A percentile compares a stretch with the other conserved stretches of the same genome.
Evolutionary conservation across 1,140 invertebrate genomes (phyloP).

Genomic region (Megathymus violae): DNA sequence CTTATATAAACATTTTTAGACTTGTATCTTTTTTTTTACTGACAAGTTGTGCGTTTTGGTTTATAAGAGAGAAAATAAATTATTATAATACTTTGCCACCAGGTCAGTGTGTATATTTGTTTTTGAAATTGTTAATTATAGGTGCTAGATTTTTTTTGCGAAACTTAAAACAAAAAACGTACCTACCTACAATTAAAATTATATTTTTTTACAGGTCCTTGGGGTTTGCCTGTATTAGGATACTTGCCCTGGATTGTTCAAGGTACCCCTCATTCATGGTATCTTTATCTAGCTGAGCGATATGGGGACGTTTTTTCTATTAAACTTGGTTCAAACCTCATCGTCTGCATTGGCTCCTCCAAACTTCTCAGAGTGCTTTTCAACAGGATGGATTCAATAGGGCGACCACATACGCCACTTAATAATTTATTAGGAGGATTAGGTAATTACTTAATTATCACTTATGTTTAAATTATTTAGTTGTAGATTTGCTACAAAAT

Average conservation of each 20-base stretch:
- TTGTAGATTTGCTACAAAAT: too few relatives aligned
- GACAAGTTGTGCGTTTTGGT: constrained; percentile 22
- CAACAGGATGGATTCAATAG: constrained; percentile 43
- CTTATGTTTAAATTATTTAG: too few relatives aligned
- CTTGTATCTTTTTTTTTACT: constrained; percentile 7
- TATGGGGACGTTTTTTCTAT: constrained; percentile 50
- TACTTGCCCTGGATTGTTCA: constrained; percentile 43
- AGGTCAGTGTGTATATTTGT: constrained; percentile 37
- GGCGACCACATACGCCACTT: constrained; percentile 46
- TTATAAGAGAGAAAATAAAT: constrained; percentile 30
- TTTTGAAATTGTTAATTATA: too few relatives aligned
- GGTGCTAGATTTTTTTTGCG: too few relatives aligned
- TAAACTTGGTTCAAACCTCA: constrained; percentile 42
- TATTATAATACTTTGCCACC: constrained; percentile 43
- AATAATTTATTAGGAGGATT: constrained; percentile 45
- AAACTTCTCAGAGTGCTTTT: constrained; percentile 44
- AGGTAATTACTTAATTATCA: too few relatives aligned
- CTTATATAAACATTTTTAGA: constrained; percentile 4
- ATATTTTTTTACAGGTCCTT: constrained; percentile 45
- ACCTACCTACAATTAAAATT: too few relatives aligned
- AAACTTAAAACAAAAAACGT: too few relatives aligned
- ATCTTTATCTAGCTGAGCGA: constrained; percentile 33
- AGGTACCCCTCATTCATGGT: constrained; percentile 41
- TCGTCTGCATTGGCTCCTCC: constrained; percentile 45
- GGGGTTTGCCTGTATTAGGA: constrained; percentile 49